Evolutionary conservation across 2,888 invertebrate species (phyloP), one percentile per base, ranked within the genome.

Genomic region (Noctua pronuba): DNA sequence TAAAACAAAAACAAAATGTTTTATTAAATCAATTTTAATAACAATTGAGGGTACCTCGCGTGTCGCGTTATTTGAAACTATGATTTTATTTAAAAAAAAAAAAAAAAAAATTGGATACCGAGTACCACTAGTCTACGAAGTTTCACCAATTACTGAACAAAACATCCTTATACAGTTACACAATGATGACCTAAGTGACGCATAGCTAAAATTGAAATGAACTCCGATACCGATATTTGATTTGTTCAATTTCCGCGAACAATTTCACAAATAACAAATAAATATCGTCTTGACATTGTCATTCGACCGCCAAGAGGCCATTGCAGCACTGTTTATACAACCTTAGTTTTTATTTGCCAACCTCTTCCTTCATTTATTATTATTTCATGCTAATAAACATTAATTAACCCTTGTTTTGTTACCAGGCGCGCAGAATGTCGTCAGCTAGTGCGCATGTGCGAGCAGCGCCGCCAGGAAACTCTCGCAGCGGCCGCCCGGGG

Each of bases 381-480:
- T 10, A 24, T n/a, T 52, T 52, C 8, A 24, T 5, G 13, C 2
- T 6, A 18, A 69, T 31, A 24, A 8, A 31, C 24, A 64, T 46
- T 24, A n/a, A n/a, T n/a, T 0, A 18, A 41, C 7, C 5, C 0
- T 1, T 10, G 11, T 18, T 18, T 3, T n/a, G 11, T 21, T 4
- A 0, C 0, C 0, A 97, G 98, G 84, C 97, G 98, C 58, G 98
- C 98, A 73, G 98, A 98, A 91, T 98, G 98, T 90, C 97, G 98
- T 18, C 98, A 98, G 91, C 96, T 98, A 80, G 98, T 98, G 77
- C 97, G 98, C 86, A 97, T 98, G 92, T 98, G 98, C 92, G 98
- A 98, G 94, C 98, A 98, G 95, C 97, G 98, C 89, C 97, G 98
- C 93, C 98, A 96, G 91, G 94, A 95, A 90, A 89, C 97, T 88